These are phyloP conservation scores for Oreochromis grahami DNA, from an alignment of 2,797 vertebrate genomes.

Conservation along the genomic window DNA sequence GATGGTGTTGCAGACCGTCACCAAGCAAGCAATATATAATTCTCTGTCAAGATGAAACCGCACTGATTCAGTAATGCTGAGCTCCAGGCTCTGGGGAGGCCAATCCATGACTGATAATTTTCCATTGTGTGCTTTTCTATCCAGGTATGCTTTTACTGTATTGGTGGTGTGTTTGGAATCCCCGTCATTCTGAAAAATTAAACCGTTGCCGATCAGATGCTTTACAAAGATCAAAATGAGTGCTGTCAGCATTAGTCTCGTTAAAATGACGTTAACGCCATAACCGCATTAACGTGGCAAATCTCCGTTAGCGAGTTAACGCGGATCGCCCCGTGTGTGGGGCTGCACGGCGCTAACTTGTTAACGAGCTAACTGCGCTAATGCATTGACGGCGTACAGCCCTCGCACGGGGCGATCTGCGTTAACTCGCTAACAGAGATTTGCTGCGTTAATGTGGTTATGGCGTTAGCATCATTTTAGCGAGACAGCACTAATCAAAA, in stretches of 20 bases:
- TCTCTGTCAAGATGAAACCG: not conserved
- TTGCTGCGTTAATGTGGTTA: not conserved
- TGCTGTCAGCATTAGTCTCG: not conserved
- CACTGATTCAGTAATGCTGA: not conserved
- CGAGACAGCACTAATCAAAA: not conserved
- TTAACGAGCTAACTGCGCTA: not conserved
- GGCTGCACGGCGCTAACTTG: not conserved
- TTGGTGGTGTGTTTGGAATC: not conserved
- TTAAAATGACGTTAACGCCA: too few relatives aligned
- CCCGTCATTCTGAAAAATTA: not conserved
- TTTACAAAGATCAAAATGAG: not conserved
- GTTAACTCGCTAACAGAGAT: not conserved
- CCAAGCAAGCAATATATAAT: not conserved
- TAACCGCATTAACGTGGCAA: not conserved
- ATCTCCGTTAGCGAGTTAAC: not conserved
- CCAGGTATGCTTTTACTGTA: not conserved
- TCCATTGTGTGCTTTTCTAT: not conserved
- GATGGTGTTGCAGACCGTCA: not conserved
- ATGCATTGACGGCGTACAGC: not conserved
- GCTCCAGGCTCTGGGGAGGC: not conserved
- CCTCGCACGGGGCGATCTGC: not conserved
- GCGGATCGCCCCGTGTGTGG: accelerated
- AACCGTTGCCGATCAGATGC: not conserved
- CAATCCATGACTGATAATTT: not conserved
- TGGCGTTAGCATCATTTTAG: not conserved